Conservation (phyloP, 2,113 vertebrate genomes). For the Oreochromis niloticus region DNA sequence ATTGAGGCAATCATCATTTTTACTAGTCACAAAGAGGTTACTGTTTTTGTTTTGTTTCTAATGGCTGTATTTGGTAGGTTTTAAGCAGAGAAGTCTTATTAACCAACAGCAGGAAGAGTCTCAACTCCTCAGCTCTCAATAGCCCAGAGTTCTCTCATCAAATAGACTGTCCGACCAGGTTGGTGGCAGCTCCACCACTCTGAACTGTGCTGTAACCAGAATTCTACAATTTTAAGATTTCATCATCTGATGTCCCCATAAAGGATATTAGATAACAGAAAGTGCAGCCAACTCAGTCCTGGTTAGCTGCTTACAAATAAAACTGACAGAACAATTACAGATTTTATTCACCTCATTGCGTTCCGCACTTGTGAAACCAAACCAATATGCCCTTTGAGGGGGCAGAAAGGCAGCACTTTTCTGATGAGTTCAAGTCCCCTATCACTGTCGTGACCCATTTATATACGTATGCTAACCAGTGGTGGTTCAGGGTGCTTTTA, state of each 20-base stretch:
- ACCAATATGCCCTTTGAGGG: background rate
- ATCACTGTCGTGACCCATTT: background rate
- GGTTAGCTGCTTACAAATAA: background rate
- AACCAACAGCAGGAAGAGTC: background rate
- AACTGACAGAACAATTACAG: background rate
- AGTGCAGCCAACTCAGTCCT: background rate
- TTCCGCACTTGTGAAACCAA: background rate
- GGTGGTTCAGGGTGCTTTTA: background rate
- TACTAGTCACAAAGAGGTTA: background rate
- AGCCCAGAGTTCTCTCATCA: background rate
- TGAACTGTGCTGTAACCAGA: background rate
- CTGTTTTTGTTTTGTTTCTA: background rate
- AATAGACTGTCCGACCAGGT: background rate
- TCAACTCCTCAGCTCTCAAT: background rate
- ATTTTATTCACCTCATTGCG: background rate
- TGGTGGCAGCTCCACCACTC: background rate
- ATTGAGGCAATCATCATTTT: background rate
- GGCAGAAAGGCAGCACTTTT: background rate
- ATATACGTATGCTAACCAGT: background rate
- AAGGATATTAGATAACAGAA: background rate
- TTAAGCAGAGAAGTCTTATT: background rate
- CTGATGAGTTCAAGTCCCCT: background rate
- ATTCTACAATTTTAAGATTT: background rate
- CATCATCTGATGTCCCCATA: background rate
- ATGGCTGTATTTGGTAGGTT: background rate